A percentile compares a stretch with the other conserved stretches of the same genome.
Conservation (phyloP, 92 coral and sea anemone species). For the Heliopora coerulea region DNA sequence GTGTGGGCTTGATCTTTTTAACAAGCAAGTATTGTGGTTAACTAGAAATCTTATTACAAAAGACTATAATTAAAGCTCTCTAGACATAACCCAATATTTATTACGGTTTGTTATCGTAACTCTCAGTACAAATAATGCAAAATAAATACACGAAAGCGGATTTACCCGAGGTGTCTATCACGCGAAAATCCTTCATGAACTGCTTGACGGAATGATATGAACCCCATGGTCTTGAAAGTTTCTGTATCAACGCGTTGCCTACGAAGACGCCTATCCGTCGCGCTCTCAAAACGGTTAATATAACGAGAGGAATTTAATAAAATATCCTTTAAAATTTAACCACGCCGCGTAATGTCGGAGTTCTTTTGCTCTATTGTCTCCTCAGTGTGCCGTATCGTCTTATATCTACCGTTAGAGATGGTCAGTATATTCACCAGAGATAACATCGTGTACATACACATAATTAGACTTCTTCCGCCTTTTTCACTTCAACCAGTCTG, state of each 20-base stretch:
- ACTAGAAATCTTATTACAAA: constrained; percentile 26
- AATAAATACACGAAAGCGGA: constrained; percentile 9
- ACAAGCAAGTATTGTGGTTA: constrained; percentile 36
- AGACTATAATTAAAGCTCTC: constrained; percentile 30
- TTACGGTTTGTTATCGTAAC: constrained; percentile 35
- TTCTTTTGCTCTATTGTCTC: constrained; percentile 7
- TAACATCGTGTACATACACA: background rate
- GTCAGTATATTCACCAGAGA: constrained; percentile 5
- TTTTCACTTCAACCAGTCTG: background rate
- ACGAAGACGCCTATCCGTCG: constrained; percentile 32
- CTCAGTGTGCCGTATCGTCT: constrained; percentile 16
- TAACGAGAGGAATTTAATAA: constrained; percentile 36
- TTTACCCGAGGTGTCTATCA: background rate
- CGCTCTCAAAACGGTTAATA: constrained; percentile 37
- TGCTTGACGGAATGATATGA: too few relatives aligned
- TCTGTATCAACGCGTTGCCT: background rate
- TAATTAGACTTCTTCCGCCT: constrained; percentile 1
- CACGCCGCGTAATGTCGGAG: constrained; percentile 9
- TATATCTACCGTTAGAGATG: constrained; percentile 27
- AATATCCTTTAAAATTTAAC: constrained; percentile 32
- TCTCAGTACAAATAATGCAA: constrained; percentile 7
- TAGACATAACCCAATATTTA: constrained; percentile 32
- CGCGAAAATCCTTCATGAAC: background rate
- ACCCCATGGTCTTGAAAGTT: too few relatives aligned
- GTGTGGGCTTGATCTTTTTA: constrained; percentile 26